Conservation (phyloP, 2,113 vertebrate species). For the Glaucidium brasilianum region DNA sequence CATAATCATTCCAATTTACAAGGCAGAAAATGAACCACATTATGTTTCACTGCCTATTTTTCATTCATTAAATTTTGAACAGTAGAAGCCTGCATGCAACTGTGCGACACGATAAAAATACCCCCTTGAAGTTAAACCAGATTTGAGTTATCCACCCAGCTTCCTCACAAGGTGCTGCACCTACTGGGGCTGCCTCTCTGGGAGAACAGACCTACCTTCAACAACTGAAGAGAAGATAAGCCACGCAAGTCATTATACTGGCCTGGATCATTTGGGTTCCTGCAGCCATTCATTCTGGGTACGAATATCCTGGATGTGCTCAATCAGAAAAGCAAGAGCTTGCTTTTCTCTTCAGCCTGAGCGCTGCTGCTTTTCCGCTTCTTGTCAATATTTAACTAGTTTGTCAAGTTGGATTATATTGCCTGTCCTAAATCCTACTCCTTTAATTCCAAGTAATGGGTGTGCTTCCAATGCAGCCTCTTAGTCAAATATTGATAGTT, state of each 20-base stretch:
- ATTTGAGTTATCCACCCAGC: neutral
- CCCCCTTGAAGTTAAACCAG: neutral
- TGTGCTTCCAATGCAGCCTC: slow-evolving; percentile 25
- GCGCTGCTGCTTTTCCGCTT: slow-evolving; percentile 52
- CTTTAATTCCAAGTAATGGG: slow-evolving; percentile 31
- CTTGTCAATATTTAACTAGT: slow-evolving; percentile 86
- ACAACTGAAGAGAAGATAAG: slow-evolving; percentile 58
- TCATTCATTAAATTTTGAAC: slow-evolving; percentile 25
- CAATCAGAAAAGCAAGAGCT: neutral
- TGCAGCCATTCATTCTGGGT: slow-evolving; percentile 7
- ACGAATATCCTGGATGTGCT: neutral
- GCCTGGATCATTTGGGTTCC: slow-evolving; percentile 55
- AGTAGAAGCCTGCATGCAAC: neutral
- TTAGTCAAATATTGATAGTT: slow-evolving; percentile 35
- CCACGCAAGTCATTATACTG: neutral
- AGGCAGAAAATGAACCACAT: slow-evolving; percentile 1
- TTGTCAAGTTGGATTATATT: slow-evolving; percentile 76
- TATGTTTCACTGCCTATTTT: slow-evolving; percentile 19
- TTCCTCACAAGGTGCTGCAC: neutral
- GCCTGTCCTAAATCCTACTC: slow-evolving; percentile 62
- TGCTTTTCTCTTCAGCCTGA: slow-evolving; percentile 16
- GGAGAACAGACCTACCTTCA: slow-evolving; percentile 72
- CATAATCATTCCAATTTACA: neutral
- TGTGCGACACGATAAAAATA: neutral
- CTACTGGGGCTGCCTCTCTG: neutral